These are phyloP conservation scores for Laspeyria flexula DNA, from an alignment of 2,888 invertebrate genomes.

Conservation along the genomic window DNA sequence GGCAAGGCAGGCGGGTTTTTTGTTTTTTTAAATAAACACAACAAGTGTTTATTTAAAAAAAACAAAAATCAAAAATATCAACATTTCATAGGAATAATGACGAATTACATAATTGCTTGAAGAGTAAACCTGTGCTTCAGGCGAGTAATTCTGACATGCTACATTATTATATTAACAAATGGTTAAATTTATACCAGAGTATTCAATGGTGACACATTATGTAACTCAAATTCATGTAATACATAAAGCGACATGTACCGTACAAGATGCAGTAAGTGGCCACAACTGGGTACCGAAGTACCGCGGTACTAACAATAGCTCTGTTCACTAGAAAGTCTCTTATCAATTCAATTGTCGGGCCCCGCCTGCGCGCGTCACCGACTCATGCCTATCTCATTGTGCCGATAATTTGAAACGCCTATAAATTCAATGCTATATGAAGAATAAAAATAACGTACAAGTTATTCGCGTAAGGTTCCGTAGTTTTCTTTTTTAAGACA, in stretches of 20 bases:
- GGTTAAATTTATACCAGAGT: too few relatives aligned
- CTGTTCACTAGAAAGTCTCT: slow-evolving; percentile 69
- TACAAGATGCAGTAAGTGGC: slow-evolving; percentile 5
- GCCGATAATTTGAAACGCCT: slow-evolving; percentile 57
- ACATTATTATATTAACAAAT: too few relatives aligned
- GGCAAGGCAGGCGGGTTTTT: too few relatives aligned
- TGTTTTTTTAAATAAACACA: too few relatives aligned
- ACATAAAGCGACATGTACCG: slow-evolving; percentile 2
- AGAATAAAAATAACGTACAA: not conserved
- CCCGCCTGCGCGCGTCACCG: slow-evolving; percentile 67
- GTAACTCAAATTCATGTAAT: not conserved
- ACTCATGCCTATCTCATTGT: slow-evolving; percentile 67
- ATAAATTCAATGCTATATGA: slow-evolving; percentile 31
- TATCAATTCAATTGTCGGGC: slow-evolving; percentile 81
- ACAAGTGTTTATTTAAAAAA: too few relatives aligned
- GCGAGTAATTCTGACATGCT: too few relatives aligned
- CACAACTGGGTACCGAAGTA: not conserved
- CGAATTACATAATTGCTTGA: too few relatives aligned
- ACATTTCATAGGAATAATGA: too few relatives aligned
- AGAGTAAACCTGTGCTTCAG: too few relatives aligned
- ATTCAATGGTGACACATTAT: not conserved
- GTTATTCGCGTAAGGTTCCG: too few relatives aligned
- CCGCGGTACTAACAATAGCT: slow-evolving; percentile 24
- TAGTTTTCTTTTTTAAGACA: too few relatives aligned
- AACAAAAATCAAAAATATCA: too few relatives aligned